Evolutionary conservation across 2,113 vertebrate species (phyloP).

Genomic region (Trinectes maculatus): DNA sequence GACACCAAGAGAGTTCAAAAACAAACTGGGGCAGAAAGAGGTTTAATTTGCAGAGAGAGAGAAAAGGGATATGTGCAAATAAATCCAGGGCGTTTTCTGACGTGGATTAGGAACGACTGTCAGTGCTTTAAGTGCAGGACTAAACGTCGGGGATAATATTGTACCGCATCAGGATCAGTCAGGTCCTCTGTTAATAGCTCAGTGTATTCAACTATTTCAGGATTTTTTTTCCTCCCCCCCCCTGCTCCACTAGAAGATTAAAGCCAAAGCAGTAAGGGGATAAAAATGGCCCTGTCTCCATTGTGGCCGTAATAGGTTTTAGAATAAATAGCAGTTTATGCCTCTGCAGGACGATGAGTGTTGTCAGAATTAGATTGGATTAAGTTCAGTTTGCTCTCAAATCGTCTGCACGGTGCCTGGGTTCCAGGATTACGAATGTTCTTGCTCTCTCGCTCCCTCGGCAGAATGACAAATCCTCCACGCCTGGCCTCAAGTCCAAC

Average conservation of each 20-base stretch:
- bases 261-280: constrained; percentile 76
- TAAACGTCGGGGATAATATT: constrained; percentile 82
- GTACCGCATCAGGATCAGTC: constrained; percentile 79
- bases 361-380: constrained; percentile 84
- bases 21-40: constrained; percentile 61
- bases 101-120: constrained; percentile 78
- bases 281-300: constrained; percentile 77
- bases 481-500: constrained; percentile 95
- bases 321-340: constrained; percentile 83
- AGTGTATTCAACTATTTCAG: constrained; percentile 80
- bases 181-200: constrained; percentile 79
- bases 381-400: constrained; percentile 77
- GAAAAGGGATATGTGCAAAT: constrained; percentile 65
- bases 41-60: constrained; percentile 64
- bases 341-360: constrained; percentile 75
- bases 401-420: constrained; percentile 74
- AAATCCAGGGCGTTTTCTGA: constrained; percentile 66
- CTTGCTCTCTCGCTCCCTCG: constrained; percentile 54
- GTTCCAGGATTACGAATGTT: constrained; percentile 69
- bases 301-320: constrained; percentile 84
- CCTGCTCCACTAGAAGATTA: constrained; percentile 79
- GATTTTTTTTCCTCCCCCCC: constrained; percentile 54
- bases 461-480: constrained; percentile 97
- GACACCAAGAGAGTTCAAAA: constrained; percentile 58
- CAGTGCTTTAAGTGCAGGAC: constrained; percentile 80